Percentiles rank a stretch among this genome's conserved stretches.
These are phyloP conservation scores for Tetrao urogallus DNA, from an alignment of 2,113 vertebrate genomes.

Conservation along the genomic window DNA sequence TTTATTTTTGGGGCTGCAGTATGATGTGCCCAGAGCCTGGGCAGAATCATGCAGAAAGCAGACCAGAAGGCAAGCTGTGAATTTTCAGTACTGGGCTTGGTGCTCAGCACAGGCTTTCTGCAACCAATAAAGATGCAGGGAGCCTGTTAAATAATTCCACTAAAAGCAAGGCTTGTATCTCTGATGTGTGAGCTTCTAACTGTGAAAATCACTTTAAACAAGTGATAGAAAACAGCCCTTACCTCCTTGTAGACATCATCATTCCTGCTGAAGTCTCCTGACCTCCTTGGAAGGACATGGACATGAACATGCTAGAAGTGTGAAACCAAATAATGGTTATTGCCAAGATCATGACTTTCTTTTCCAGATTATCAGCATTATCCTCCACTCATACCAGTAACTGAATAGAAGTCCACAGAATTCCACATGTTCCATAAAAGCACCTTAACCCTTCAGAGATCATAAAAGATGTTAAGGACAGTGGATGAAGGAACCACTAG, in stretches of 20 bases:
- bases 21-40: background rate
- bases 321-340: constrained; percentile 38
- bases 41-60: background rate
- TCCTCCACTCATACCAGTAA: constrained; percentile 25
- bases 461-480: background rate
- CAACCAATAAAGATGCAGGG: background rate
- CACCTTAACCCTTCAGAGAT: constrained; percentile 44
- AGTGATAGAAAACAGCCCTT: constrained; percentile 4
- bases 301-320: constrained; percentile 88
- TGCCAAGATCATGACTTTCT: constrained; percentile 11
- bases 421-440: constrained; percentile 55
- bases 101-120: background rate
- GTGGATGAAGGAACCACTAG: background rate
- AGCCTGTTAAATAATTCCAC: background rate
- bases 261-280: constrained; percentile 86
- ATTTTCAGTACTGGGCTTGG: background rate
- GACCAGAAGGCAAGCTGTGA: constrained; percentile 12
- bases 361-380: constrained; percentile 48
- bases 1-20: background rate
- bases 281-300: constrained; percentile 85
- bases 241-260: constrained; percentile 88
- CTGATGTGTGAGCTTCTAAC: background rate
- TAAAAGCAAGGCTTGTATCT: background rate
- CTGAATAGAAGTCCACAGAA: background rate
- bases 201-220: background rate